Evolutionary conservation across 2,888 invertebrate species (phyloP), one percentile per base, ranked within the genome.

Genomic region (Apamea sordens): DNA sequence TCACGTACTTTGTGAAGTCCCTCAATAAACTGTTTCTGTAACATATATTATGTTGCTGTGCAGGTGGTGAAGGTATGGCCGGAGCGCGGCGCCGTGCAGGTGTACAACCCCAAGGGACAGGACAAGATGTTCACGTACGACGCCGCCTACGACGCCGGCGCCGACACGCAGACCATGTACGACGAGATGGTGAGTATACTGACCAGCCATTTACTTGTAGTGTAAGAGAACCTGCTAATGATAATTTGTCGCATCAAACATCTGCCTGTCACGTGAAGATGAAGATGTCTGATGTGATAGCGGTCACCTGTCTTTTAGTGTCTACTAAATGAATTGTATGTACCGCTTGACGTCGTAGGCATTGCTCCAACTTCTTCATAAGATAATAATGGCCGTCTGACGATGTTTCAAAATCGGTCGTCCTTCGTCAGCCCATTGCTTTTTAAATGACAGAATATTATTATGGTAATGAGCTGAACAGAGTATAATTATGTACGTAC

Each of bases 101-200:
- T 99, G 76, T 97, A 97, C 91, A 99, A 99, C 96, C 98, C 98
- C 63, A 98, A 98, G 91, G 98, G 98, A 74, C 98, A 98, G 92
- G 98, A 98, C 88, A 99, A 99, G 96, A 98, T 98, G 87, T 99
- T 99, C 96, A 99, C 99, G 0, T 99, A 99, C 97, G 99, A 99
- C 96, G 98, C 99, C 56, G 99, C 99, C 11, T 99, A 99, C 97
- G 99, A 99, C 96, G 97, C 98, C 97, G 97, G 98, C 89, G 98
- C 99, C 1, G 98, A 98, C 89, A 99, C 99, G 94, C 98, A 98
- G 92, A 98, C 98, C 88, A 96, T 99, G 47, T 99, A 99, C 96
- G 99, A 99, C 94, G 99, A 99, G 95, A 99, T 99, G 87, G 99
- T 97, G 85, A 96, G 95, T 89, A 53, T 11, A 61, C 24, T 56